Evolutionary conservation across 1,140 invertebrate species (phyloP).

Genomic region (Papilio polyxenes): DNA sequence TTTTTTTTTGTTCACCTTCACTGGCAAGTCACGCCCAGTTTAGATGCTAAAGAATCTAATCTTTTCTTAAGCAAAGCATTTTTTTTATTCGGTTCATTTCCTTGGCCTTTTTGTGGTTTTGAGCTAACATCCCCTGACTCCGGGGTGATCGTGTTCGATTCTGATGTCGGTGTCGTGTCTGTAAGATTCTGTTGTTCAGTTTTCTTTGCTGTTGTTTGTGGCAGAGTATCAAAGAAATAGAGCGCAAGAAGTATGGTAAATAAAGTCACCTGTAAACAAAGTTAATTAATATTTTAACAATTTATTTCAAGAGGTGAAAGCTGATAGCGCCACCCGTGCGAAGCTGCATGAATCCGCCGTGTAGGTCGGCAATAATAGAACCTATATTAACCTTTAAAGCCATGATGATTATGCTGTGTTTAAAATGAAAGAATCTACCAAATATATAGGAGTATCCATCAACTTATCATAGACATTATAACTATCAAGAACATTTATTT

Average conservation of each 20-base stretch:
- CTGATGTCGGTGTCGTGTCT: not conserved
- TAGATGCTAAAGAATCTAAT: not conserved
- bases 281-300: not conserved
- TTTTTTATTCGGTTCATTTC: not conserved
- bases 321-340: not conserved
- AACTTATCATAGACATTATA: not conserved
- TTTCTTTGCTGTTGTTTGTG: constrained; percentile 3
- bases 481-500: not conserved
- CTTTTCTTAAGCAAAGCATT: constrained; percentile 6
- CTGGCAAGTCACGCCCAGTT: not conserved
- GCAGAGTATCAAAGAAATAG: not conserved
- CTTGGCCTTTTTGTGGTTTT: not conserved
- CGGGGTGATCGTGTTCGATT: not conserved
- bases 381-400: not conserved
- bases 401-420: not conserved
- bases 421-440: not conserved
- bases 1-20: not conserved
- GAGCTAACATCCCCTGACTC: not conserved
- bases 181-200: not conserved
- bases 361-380: not conserved
- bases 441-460: not conserved
- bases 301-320: not conserved
- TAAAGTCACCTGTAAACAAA: not conserved
- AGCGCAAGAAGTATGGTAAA: constrained; percentile 8
- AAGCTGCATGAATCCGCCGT: not conserved